Percentiles rank a stretch among this genome's conserved stretches.
Evolutionary conservation across 2,113 vertebrate species (phyloP).

Genomic region (Pitta sordida): DNA sequence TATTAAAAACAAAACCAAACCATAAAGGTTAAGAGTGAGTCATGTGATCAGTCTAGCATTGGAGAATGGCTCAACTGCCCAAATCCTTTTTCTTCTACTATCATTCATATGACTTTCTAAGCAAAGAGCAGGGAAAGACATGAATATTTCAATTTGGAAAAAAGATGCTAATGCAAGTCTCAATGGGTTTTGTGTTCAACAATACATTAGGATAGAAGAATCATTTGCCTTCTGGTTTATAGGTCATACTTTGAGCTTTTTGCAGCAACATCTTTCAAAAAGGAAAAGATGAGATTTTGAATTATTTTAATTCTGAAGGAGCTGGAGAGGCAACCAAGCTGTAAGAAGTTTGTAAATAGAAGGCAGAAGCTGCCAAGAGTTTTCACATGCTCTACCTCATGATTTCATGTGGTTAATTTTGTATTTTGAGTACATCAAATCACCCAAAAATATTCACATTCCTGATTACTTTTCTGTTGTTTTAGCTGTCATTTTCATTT

Average conservation of each 20-base stretch:
- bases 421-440: neutral
- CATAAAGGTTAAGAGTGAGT: neutral
- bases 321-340: neutral
- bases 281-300: neutral
- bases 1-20: neutral
- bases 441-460: neutral
- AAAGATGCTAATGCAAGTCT: neutral
- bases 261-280: neutral
- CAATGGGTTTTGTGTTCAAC: accelerated
- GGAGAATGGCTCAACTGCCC: neutral
- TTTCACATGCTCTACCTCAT: neutral
- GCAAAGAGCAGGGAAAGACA: neutral
- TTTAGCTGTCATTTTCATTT: neutral
- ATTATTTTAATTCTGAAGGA: neutral
- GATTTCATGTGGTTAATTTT: neutral
- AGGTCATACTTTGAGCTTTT: neutral
- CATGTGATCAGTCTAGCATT: neutral
- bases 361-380: neutral
- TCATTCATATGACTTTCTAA: neutral
- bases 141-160: neutral
- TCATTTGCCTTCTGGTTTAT: neutral
- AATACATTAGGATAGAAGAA: neutral
- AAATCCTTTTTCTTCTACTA: neutral
- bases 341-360: neutral
- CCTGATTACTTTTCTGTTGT: neutral